Evolutionary conservation across 2,888 invertebrate species (phyloP), one percentile per base, ranked within the genome.

Genomic region (Pollenia amentaria): DNA sequence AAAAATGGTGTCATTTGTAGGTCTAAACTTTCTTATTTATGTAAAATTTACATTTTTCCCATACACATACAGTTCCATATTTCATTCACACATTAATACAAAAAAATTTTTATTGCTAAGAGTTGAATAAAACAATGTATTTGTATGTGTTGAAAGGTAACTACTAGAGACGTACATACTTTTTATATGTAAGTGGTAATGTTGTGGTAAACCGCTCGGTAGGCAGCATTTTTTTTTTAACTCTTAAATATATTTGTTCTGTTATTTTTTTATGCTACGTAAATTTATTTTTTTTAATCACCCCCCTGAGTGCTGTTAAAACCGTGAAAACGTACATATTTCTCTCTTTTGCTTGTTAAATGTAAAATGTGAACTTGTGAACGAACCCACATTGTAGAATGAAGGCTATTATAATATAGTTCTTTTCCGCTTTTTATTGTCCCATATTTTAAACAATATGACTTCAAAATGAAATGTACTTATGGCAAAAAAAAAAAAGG

Each of bases 251-350:
- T 69, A 67, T 87, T 75, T 73, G 75, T 53, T 57, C 29, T 29
- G 29, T 29, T 29, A 29, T 67, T 57, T 46, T 29, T 65, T 67
- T 75, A 51, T 46, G 38, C 72, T 64, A 75, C 67, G 83, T 80
- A 82, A 91, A 92, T 92, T 91, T 92, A 91, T 92, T 92, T 92
- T 92, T n/a, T 92, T 92, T 92, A 92, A 92, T 92, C 92, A 92
- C 92, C 91, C 92, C 91, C 92, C 82, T 83, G 91, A 90, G 92
- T 89, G 89, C 87, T 88, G 89, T 90, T 89, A 62, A 88, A 88
- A 88, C 84, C 90, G 88, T 90, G 90, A 89, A 90, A 90, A 88
- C 78, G 87, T 89, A 89, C 89, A 89, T 89, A 82, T 80, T 88
- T 75, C 46, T 55, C 46, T 55, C 64, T 42, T 60, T 72, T 29